Percentiles rank a stretch among this genome's conserved stretches.
phyloP scores from a whole-genome alignment of 2,888 invertebrate genomes.

The Eretmocerus hayati region DNA sequence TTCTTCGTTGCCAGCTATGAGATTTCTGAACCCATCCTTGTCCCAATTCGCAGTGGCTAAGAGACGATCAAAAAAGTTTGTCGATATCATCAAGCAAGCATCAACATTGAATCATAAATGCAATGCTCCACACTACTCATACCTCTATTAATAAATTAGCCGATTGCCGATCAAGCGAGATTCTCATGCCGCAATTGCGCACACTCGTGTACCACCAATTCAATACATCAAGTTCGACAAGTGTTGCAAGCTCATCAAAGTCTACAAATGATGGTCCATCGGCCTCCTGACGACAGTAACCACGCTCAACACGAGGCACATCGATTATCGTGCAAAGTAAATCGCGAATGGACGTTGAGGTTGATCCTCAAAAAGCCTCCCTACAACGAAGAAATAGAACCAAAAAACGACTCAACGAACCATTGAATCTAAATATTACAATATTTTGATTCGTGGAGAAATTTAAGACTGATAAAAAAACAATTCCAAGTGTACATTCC shows the following conservation, averaged over 20 bases:
- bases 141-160: constrained; percentile 13
- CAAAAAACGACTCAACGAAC: too few relatives aligned
- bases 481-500: constrained; percentile 7
- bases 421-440: too few relatives aligned
- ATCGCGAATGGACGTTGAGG: constrained; percentile 18
- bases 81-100: constrained; percentile 4
- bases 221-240: constrained; percentile 8
- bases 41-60: too few relatives aligned
- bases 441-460: too few relatives aligned
- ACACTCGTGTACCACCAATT: too few relatives aligned
- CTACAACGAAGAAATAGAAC: too few relatives aligned
- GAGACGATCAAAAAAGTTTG: background rate
- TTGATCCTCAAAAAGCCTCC: too few relatives aligned
- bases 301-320: background rate
- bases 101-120: constrained; percentile 12
- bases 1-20: too few relatives aligned
- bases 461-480: background rate
- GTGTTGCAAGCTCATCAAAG: constrained; percentile 12
- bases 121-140: too few relatives aligned
- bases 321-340: background rate
- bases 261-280: constrained; percentile 14
- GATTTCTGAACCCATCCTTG: too few relatives aligned
- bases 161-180: background rate
- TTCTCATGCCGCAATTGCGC: background rate
- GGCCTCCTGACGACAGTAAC: constrained; percentile 4